Base-by-base conservation (phyloP, 2,113 vertebrate genomes). In the Psilopsiagon aymara region DNA sequence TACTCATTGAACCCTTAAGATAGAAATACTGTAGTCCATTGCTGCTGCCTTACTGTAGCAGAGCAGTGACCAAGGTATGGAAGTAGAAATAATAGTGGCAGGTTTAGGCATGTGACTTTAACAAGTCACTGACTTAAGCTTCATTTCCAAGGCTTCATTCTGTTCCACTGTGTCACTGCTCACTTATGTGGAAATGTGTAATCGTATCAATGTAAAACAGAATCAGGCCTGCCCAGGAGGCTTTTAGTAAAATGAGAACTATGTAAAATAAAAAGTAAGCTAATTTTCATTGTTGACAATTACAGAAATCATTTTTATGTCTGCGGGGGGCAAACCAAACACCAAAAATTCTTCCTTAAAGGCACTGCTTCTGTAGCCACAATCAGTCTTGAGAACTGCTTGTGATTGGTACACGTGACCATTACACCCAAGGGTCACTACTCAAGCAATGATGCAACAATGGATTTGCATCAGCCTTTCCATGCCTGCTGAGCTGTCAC, bases 321-420 rank as follows among this genome's bases (percentile, higher is more conserved):
- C 41, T 62, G 37, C 1, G 0, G 7, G 21, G 10, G 6, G 17
- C 2, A 16, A 9, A 39, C 53, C 24, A 44, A 11, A n/a, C 16
- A n/a, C 17, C 27, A 86, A 11, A 62, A 66, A 39, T 31, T 66
- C 31, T 88, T 71, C 70, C 57, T 57, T 53, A 55, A 60, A 69
- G 49, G 46, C 44, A 47, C 21, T 59, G 37, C 41, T 74, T 15
- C 46, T 68, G n/a, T 46, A 74, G 60, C 27, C 77, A 6, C 1
- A 9, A 2, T 20, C 19, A 28, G 3, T 20, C 21, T 52, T 13
- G 55, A 49, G 43, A 70, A 23, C 41, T 29, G 37, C 39, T 44
- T 1, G 6, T 41, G 79, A 13, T 3, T 1, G 1, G 31, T 8
- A 39, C 3, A 3, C 1, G 0, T 3, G 27, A 63, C 33, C 43